Evolutionary conservation across 2,113 vertebrate species (phyloP).

Genomic region (Pheucticus melanocephalus): DNA sequence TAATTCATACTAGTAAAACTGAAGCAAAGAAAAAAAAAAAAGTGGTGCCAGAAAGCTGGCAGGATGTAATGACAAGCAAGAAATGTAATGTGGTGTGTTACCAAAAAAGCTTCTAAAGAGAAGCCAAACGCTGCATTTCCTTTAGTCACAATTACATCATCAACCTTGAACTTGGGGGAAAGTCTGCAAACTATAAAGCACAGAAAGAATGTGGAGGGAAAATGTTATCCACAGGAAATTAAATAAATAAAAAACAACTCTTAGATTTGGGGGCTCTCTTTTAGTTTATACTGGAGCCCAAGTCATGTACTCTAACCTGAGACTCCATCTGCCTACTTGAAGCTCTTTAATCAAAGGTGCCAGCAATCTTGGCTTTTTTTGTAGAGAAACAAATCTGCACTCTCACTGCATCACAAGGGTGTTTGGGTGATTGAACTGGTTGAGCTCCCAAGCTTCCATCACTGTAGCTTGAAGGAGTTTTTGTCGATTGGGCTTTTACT

Average conservation of each 20-base stretch:
- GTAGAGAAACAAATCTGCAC: background rate
- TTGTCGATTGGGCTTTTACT: background rate
- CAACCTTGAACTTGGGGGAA: background rate
- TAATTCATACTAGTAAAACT: slow-evolving; percentile 44
- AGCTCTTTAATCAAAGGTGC: background rate
- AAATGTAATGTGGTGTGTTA: background rate
- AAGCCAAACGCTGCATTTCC: background rate
- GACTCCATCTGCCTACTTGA: background rate
- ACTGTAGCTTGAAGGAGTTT: background rate
- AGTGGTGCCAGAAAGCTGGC: slow-evolving; percentile 10
- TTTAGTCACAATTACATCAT: background rate
- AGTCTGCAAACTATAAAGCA: background rate
- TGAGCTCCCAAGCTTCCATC: background rate
- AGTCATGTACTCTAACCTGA: background rate
- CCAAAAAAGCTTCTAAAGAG: background rate
- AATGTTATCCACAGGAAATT: background rate
- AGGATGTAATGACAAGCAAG: slow-evolving; percentile 24
- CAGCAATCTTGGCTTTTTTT: background rate
- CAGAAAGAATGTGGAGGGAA: background rate
- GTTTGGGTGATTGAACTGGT: background rate
- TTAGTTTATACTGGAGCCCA: background rate
- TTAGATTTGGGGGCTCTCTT: background rate
- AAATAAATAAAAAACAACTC: background rate
- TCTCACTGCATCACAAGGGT: background rate
- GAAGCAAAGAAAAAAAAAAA: background rate